These are phyloP conservation scores for Drosophila mulleri DNA, from an alignment of 2,888 invertebrate genomes.

Conservation along the genomic window DNA sequence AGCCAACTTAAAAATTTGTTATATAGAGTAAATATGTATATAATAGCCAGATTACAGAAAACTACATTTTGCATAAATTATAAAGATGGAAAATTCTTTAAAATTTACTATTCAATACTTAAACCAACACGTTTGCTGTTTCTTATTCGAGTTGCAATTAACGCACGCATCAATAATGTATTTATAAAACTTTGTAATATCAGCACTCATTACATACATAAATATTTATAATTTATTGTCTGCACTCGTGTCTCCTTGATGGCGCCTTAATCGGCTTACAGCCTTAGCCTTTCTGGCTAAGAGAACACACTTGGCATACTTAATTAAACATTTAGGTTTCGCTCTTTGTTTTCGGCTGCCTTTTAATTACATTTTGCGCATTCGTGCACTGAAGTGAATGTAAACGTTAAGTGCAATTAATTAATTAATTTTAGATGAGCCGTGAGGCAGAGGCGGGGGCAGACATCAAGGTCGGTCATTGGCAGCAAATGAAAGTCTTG, in stretches of 20 bases:
- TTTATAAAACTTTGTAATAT: not conserved
- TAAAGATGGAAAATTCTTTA: no score
- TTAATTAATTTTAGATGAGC: constrained; percentile 31
- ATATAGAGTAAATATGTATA: no score
- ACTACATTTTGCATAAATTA: not conserved
- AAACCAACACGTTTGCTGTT: not conserved
- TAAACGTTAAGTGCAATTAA: constrained; percentile 29
- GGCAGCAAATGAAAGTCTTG: constrained; percentile 26
- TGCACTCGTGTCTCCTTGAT: constrained; percentile 26
- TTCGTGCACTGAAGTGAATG: constrained; percentile 30
- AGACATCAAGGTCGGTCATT: constrained; percentile 35
- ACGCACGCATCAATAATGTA: not conserved
- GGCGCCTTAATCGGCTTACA: constrained; percentile 10
- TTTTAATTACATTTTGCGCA: constrained; percentile 52
- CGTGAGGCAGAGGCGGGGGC: not conserved
- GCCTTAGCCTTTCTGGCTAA: constrained; percentile 26
- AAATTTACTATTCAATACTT: not conserved
- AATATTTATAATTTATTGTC: not conserved
- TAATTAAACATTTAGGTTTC: constrained; percentile 53
- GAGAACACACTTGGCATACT: constrained; percentile 50
- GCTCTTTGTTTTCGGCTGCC: not conserved
- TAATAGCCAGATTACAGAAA: not conserved
- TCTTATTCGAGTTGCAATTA: not conserved
- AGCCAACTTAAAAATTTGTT: not conserved
- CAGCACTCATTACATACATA: not conserved